phyloP scores from a whole-genome alignment of 2,113 vertebrate species.

The Leucosticte australis region DNA sequence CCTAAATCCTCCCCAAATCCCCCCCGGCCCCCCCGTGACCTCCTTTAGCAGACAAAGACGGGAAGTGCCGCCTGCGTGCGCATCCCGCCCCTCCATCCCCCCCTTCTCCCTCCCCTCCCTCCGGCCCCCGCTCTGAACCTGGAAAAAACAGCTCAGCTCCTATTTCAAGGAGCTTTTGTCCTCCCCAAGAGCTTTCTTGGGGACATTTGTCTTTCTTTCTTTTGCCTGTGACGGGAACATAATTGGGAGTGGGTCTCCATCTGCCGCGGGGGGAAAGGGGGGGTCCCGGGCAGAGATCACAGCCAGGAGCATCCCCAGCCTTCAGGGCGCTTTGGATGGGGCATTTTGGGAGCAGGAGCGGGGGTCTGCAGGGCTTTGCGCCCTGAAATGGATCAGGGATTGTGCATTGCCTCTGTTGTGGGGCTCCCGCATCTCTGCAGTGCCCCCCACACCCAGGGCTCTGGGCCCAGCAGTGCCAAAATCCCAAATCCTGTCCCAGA shows the following conservation, averaged over 20 bases:
- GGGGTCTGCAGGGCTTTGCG: not conserved
- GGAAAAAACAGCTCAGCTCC: conserved; percentile 7
- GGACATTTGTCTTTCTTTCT: not conserved
- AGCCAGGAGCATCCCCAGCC: not conserved
- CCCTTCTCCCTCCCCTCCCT: not conserved
- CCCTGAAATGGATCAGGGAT: not conserved
- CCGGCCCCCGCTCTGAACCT: not conserved
- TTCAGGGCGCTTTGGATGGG: not conserved
- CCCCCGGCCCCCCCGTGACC: not conserved
- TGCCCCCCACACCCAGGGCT: not conserved
- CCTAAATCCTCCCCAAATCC: conserved; percentile 1
- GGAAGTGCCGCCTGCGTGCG: not conserved
- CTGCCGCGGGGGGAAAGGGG: not conserved
- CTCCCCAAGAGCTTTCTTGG: not conserved
- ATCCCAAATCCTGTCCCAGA: not conserved
- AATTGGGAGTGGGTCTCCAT: not conserved
- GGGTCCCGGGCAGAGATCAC: not conserved
- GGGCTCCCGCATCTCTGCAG: not conserved
- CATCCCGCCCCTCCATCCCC: not conserved
- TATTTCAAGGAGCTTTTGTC: conserved; percentile 24
- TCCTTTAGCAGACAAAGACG: too few relatives aligned
- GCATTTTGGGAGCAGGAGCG: not conserved
- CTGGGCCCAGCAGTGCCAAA: not conserved
- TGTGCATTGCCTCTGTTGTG: rapidly evolving
- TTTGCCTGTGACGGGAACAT: not conserved